Conservation (phyloP, 2,888 invertebrate species). For the Calliopum simillimum region DNA sequence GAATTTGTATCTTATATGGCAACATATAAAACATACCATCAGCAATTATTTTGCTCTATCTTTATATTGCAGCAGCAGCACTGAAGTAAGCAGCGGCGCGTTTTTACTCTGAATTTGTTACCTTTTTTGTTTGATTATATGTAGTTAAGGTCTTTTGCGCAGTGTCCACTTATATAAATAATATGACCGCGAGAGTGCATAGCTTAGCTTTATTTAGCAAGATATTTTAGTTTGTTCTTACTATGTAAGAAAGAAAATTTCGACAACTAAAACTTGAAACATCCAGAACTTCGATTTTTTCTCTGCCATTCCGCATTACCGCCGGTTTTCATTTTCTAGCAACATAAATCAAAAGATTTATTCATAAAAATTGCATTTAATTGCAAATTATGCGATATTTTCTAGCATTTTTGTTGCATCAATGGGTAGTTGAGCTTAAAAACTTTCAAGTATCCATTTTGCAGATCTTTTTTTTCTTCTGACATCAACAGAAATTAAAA, state of each 20-base stretch:
- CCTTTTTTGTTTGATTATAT: slow-evolving; percentile 7
- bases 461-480: neutral
- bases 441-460: neutral
- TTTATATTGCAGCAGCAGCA: neutral
- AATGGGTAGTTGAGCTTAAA: neutral
- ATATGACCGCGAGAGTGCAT: neutral
- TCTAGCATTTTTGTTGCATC: too few species aligned
- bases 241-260: too few species aligned
- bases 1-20: neutral
- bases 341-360: too few species aligned
- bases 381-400: too few species aligned
- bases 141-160: slow-evolving; percentile 13
- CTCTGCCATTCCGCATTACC: too few species aligned
- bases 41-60: neutral
- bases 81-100: neutral
- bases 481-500: slow-evolving; percentile 5
- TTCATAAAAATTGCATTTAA: too few species aligned
- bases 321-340: too few species aligned
- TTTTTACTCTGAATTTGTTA: slow-evolving; percentile 19
- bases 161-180: neutral
- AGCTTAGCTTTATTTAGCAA: too few species aligned
- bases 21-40: neutral
- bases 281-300: too few species aligned
- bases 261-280: too few species aligned
- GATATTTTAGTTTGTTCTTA: too few species aligned